Percentiles rank a stretch among this genome's conserved stretches.
phyloP scores from a whole-genome alignment of 2,113 vertebrate genomes.

The Anhinga rufa region DNA sequence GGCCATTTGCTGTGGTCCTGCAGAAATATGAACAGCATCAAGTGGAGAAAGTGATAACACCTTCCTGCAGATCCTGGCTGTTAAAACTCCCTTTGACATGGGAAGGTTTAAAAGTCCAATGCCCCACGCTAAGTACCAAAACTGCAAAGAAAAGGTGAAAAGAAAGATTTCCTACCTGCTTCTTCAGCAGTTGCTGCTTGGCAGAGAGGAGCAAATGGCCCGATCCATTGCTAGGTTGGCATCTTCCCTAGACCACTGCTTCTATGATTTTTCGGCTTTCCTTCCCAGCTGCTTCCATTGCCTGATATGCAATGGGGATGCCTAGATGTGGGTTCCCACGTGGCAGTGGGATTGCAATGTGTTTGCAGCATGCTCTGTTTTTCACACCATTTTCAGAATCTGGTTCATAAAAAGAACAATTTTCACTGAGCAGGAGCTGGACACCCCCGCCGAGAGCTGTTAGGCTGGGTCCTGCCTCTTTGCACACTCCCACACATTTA shows the following conservation, averaged over 20 bases:
- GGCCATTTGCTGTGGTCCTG: not conserved
- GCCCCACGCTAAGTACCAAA: not conserved
- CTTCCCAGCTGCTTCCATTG: not conserved
- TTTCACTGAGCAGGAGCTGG: not conserved
- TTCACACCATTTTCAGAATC: not conserved
- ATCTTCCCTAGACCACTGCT: not conserved
- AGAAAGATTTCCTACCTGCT: not conserved
- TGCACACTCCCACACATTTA: fast-evolving
- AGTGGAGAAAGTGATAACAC: fast-evolving
- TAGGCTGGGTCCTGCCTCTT: not conserved
- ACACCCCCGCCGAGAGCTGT: fast-evolving
- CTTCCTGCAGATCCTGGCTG: not conserved
- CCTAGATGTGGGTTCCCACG: not conserved
- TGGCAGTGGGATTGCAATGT: fast-evolving
- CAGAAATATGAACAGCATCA: not conserved
- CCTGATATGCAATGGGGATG: not conserved
- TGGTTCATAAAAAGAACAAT: not conserved
- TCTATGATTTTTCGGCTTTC: not conserved
- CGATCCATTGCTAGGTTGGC: fast-evolving
- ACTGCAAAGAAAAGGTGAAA: not conserved
- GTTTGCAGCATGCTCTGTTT: not conserved
- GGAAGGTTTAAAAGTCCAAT: not conserved
- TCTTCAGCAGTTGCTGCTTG: not conserved
- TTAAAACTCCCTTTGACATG: not conserved
- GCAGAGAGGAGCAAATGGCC: not conserved